These are phyloP conservation scores for Zele albiditarsus DNA, from an alignment of 2,888 invertebrate genomes.

Conservation along the genomic window DNA sequence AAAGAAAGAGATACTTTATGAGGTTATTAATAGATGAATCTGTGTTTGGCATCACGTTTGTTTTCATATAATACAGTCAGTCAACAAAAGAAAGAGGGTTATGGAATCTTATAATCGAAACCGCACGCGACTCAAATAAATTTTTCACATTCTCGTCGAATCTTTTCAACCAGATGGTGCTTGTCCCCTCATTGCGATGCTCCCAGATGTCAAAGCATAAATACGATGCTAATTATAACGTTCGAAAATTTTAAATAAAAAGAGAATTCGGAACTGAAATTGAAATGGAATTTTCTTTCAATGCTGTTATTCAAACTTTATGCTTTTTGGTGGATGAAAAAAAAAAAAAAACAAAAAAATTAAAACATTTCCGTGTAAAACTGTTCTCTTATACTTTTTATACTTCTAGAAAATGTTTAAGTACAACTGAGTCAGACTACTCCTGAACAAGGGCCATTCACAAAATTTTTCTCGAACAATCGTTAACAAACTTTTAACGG, in stretches of 20 bases:
- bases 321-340: background rate
- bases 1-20: conserved; percentile 29
- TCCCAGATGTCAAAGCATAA: conserved; percentile 33
- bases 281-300: background rate
- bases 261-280: background rate
- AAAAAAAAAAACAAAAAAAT: background rate
- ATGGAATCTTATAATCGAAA: conserved; percentile 42
- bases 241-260: background rate
- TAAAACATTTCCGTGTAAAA: conserved; percentile 26
- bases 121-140: conserved; percentile 30
- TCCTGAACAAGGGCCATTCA: conserved; percentile 57
- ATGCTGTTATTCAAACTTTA: background rate
- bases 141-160: conserved; percentile 32
- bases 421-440: conserved; percentile 39
- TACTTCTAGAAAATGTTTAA: conserved; percentile 22
- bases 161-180: conserved; percentile 32
- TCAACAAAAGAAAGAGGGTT: conserved; percentile 3
- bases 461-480: conserved; percentile 62
- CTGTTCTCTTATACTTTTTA: conserved; percentile 45
- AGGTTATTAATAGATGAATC: conserved; percentile 34
- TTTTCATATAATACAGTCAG: conserved; percentile 13
- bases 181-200: background rate
- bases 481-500: conserved; percentile 68
- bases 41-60: conserved; percentile 17
- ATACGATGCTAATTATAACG: conserved; percentile 20